Evolutionary conservation across 1,140 invertebrate species (phyloP).

Genomic region (Lysiphlebus fabarum): DNA sequence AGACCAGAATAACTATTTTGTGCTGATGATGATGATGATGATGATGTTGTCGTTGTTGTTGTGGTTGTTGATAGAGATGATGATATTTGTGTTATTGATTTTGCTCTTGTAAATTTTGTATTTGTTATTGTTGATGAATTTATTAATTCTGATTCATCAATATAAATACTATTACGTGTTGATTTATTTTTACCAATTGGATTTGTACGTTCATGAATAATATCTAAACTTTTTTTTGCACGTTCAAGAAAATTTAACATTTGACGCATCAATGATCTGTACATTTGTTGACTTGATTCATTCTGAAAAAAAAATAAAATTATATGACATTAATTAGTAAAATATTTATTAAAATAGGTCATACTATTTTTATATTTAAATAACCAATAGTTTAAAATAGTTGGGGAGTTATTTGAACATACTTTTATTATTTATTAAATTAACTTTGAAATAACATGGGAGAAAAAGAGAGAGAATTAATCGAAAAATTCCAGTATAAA

Average conservation of each 20-base stretch:
- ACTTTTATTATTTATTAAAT: no score
- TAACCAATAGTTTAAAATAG: no score
- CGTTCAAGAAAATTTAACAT: constrained; percentile 72
- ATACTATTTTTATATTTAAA: no score
- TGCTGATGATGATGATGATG: constrained; percentile 49
- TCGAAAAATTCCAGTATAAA: no score
- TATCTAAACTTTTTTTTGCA: constrained; percentile 64
- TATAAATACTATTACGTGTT: constrained; percentile 49
- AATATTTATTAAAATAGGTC: background rate
- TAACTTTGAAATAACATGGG: background rate
- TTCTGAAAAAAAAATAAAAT: constrained; percentile 56
- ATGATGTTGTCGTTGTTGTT: constrained; percentile 42
- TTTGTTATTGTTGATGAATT: constrained; percentile 14
- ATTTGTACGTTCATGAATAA: constrained; percentile 44
- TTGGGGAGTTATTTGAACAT: no score
- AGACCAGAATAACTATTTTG: constrained; percentile 18
- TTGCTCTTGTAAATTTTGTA: constrained; percentile 45
- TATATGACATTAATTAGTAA: background rate
- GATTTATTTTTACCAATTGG: constrained; percentile 36
- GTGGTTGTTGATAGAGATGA: constrained; percentile 30
- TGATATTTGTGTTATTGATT: constrained; percentile 44
- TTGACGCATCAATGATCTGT: constrained; percentile 74
- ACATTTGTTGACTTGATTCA: constrained; percentile 75
- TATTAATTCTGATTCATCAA: constrained; percentile 30
- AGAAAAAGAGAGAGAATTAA: constrained; percentile 8